Conservation (phyloP, 2,113 vertebrate genomes). For the Ameiurus melas region DNA sequence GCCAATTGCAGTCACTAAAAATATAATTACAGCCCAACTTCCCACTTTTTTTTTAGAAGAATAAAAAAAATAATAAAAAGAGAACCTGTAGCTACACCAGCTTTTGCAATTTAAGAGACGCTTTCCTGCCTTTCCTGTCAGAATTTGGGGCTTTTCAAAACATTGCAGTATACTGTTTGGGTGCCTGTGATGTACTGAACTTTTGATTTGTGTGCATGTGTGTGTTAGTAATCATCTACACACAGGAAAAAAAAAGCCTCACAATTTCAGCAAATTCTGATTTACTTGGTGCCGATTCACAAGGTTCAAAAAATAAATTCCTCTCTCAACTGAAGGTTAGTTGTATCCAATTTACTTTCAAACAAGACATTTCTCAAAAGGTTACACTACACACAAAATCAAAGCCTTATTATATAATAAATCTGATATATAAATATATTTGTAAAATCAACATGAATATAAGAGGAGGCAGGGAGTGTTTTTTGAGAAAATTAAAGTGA, state of each 20-base stretch:
- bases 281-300: constrained; percentile 73
- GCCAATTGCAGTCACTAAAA: too few species aligned
- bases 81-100: not conserved
- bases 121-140: not conserved
- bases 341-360: constrained; percentile 62
- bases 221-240: not conserved
- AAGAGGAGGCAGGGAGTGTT: constrained; percentile 56
- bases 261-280: constrained; percentile 70
- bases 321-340: constrained; percentile 55
- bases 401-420: constrained; percentile 62
- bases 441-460: constrained; percentile 70
- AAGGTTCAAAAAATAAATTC: constrained; percentile 68
- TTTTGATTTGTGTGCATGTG: not conserved
- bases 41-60: too few species aligned
- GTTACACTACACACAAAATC: constrained; percentile 63
- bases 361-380: constrained; percentile 57
- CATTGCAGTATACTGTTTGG: not conserved
- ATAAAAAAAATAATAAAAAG: not conserved
- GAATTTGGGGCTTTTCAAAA: not conserved
- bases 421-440: constrained; percentile 61
- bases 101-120: not conserved
- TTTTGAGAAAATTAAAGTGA: not conserved
- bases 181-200: not conserved
- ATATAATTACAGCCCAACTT: too few species aligned
- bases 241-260: constrained; percentile 41